Conservation (phyloP, 1,140 invertebrate genomes). For the Temnothorax longispinosus region DNA sequence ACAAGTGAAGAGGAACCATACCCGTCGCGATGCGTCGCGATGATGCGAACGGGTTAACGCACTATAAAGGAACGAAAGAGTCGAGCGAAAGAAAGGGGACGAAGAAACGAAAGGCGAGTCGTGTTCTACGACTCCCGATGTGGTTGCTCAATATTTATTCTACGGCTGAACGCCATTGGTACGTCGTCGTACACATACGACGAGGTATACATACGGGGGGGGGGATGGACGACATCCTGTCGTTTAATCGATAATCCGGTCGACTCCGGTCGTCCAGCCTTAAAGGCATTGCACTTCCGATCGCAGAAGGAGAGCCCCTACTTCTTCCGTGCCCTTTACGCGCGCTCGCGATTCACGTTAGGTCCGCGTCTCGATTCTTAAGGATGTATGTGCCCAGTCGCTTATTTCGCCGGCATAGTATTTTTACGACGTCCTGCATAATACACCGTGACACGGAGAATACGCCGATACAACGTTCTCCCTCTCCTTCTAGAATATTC, state of each 20-base stretch:
- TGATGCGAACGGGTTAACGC: conserved; percentile 2
- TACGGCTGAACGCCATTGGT: conserved; percentile 23
- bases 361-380: neutral
- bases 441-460: conserved; percentile 10
- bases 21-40: neutral
- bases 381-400: neutral
- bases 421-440: conserved; percentile 31
- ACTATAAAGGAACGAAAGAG: neutral
- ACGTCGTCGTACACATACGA: conserved; percentile 41
- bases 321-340: conserved; percentile 9
- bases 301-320: neutral
- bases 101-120: conserved; percentile 19
- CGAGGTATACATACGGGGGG: conserved; percentile 39
- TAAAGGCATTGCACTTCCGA: conserved; percentile 52
- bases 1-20: neutral
- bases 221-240: conserved; percentile 62
- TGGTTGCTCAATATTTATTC: conserved; percentile 58
- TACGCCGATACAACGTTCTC: conserved; percentile 4
- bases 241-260: conserved; percentile 70
- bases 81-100: neutral
- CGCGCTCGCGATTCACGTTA: conserved; percentile 2
- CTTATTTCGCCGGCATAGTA: conserved; percentile 6
- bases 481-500: neutral
- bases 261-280: conserved; percentile 29
- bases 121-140: conserved; percentile 2